phyloP scores from a whole-genome alignment of 2,113 vertebrate genomes.

The Gnathonemus echidnorhynchus region DNA sequence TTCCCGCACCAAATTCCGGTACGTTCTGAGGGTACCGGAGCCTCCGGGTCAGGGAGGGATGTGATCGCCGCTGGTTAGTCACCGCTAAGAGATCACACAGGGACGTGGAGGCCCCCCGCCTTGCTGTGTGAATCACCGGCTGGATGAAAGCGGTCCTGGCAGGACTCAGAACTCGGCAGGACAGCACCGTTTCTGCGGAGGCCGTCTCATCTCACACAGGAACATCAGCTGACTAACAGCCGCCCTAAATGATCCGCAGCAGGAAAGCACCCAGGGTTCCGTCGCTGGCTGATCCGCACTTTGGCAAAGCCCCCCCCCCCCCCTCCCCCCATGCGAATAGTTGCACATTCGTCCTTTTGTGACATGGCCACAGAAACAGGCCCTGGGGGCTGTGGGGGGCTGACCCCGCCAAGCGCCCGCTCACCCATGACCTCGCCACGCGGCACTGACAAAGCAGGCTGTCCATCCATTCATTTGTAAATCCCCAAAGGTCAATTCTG shows the following conservation, averaged over 20 bases:
- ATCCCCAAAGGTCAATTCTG: neutral
- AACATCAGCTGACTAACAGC: neutral
- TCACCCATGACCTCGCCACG: neutral
- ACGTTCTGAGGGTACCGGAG: neutral
- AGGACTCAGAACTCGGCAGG: neutral
- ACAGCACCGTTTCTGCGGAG: neutral
- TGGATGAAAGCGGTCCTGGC: neutral
- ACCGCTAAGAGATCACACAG: neutral
- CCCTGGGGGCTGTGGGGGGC: neutral
- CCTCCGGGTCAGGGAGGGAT: neutral
- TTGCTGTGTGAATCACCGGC: neutral
- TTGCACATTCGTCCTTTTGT: neutral
- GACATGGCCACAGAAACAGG: neutral
- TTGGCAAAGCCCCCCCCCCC: neutral
- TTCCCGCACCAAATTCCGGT: neutral
- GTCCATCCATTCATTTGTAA: neutral
- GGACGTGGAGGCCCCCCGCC: neutral
- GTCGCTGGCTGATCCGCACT: neutral
- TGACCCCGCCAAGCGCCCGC: neutral
- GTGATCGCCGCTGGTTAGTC: neutral
- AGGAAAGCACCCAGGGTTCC: neutral
- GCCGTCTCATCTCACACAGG: neutral
- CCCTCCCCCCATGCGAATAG: neutral
- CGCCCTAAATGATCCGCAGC: neutral
- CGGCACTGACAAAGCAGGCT: slow-evolving; percentile 5